phyloP scores from a whole-genome alignment of 1,140 invertebrate species.

The Vanessa tameamea region DNA sequence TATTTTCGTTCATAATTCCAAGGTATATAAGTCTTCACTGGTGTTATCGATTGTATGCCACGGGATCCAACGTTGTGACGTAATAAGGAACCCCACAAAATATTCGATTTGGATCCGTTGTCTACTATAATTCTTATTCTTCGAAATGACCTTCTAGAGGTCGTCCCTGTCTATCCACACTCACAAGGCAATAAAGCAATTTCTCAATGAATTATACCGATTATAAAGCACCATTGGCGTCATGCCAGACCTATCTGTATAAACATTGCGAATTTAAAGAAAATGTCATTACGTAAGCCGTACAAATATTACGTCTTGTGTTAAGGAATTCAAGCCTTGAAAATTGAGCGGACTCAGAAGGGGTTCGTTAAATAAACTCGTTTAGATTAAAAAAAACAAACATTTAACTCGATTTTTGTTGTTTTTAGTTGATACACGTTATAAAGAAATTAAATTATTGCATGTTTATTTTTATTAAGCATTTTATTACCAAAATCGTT shows the following conservation, averaged over 20 bases:
- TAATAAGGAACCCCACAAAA: background rate
- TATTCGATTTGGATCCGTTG: background rate
- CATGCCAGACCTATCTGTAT: conserved; percentile 69
- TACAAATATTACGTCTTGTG: conserved; percentile 38
- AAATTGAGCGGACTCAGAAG: conserved; percentile 23
- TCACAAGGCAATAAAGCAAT: conserved; percentile 66
- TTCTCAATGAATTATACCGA: conserved; percentile 74
- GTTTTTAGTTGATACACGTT: too few relatives aligned
- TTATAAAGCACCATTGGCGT: conserved; percentile 74
- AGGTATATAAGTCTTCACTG: too few relatives aligned
- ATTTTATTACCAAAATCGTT: too few relatives aligned
- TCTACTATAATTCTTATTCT: conserved; percentile 19
- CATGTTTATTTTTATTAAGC: too few relatives aligned
- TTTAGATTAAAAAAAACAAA: background rate
- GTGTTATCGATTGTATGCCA: too few relatives aligned
- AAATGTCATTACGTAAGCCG: conserved; percentile 68
- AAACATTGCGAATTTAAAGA: conserved; percentile 75
- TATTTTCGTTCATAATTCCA: too few relatives aligned
- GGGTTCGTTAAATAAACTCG: conserved; percentile 4
- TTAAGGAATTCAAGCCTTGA: conserved; percentile 28
- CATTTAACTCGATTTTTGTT: too few relatives aligned
- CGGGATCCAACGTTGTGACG: background rate
- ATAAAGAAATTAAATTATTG: too few relatives aligned
- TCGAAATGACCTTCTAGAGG: conserved; percentile 67
- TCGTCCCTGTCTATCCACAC: conserved; percentile 66